Evolutionary conservation across 2,797 vertebrate species (phyloP).

Genomic region (Bucorvus abyssinicus): DNA sequence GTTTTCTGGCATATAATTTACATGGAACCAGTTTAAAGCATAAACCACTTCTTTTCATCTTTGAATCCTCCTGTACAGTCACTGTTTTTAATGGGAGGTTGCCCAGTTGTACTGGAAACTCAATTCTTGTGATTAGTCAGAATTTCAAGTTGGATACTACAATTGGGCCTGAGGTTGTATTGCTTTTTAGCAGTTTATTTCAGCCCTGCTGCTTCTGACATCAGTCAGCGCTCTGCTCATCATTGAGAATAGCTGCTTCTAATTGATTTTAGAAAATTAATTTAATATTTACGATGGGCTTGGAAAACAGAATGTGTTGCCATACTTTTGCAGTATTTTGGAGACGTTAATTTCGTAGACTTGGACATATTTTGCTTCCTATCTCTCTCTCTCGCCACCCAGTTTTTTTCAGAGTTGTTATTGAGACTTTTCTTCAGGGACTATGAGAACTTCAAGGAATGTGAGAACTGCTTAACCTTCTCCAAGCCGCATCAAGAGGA

Average conservation of each 20-base stretch:
- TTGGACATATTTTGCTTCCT: background rate
- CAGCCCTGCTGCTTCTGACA: background rate
- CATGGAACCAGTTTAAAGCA: background rate
- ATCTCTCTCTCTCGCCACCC: background rate
- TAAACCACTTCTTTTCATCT: background rate
- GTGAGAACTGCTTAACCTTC: conserved; percentile 1
- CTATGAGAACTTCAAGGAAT: background rate
- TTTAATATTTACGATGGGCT: background rate
- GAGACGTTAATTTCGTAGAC: background rate
- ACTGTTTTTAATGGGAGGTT: background rate
- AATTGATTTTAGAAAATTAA: background rate
- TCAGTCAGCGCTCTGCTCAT: background rate
- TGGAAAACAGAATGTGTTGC: background rate
- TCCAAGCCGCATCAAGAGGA: background rate
- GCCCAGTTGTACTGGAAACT: background rate
- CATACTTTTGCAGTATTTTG: background rate
- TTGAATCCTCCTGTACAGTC: background rate
- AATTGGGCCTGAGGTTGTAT: background rate
- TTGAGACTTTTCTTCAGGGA: background rate
- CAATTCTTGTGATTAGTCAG: background rate
- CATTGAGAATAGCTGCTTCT: background rate
- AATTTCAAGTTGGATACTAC: background rate
- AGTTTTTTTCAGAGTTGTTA: background rate
- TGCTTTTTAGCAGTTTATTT: background rate
- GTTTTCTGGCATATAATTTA: background rate